Evolutionary conservation across 2,113 vertebrate species (phyloP), one percentile per base, ranked within the genome.

Genomic region (Nibea albiflora): DNA sequence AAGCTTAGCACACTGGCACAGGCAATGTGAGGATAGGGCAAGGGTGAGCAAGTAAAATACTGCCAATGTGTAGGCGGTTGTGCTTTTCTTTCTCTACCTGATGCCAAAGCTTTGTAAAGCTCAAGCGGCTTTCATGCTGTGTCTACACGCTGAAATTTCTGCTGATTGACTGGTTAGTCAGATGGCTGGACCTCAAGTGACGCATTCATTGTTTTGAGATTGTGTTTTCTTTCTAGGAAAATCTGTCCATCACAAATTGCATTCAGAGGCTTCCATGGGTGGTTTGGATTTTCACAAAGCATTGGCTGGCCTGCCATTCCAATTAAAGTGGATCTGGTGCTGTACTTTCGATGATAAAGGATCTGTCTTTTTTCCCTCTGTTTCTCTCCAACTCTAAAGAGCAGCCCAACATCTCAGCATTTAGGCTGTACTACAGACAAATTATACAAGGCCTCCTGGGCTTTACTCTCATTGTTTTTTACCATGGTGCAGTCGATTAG

Each of bases 401-500:
- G 73, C 47, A 39, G 70, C 49, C 35, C 1, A n/a, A 17, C 71
- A 66, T 83, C 35, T 78, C 31, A 39, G 68, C 68, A 76, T 86
- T 86, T 60, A 79, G 63, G 6, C 72, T 53, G 39, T 28, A 62
- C 75, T 81, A 54, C 24, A 87, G 73, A 88, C 57, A 35, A 66
- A 79, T 80, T 85, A 64, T 68, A 72, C 61, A 49, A 66, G 53
- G 35, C 80, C 87, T 78, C 80, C 63, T 60, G 78, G 78, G 87
- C 85, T 72, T 79, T 47, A 39, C 70, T n/a, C 66, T 83, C 52
- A 50, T 90, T 90, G 77, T 89, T 86, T 81, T 85, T 84, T 81
- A 83, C 69, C 78, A 75, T 83, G 73, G 58, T 78, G 73, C 58
- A 73, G 78, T 85, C 65, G 56, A 89, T 92, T 80, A 80, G 88